Base-by-base conservation (phyloP, 2,888 invertebrate species). In the Malacosoma neustria region DNA sequence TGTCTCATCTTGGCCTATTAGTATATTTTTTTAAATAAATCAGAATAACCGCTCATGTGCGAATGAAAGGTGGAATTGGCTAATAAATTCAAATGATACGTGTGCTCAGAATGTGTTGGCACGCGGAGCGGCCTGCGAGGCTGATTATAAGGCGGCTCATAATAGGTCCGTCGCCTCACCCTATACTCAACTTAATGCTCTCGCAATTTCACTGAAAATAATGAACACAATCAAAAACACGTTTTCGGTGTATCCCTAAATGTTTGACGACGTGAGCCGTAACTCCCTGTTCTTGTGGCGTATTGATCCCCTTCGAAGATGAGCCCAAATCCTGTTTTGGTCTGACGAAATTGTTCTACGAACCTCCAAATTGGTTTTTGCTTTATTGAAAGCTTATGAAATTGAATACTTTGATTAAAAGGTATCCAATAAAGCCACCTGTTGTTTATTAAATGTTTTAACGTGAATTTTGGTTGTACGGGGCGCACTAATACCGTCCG, bases 181-280 rank as follows among this genome's bases (percentile, higher is more conserved):
- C 82, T 81, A 82, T 80, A 85, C 73, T 84, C 82, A 84, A 73
- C 67, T 76, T 84, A 84, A 84, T 84, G 79, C 82, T 81, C 84
- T 84, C 82, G 82, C 85, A 84, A 84, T 84, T 85, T 85, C 75
- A 74, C 76, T 82, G 72, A 73, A 75, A 76, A 79, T 80, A 79
- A 82, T 76, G 79, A 79, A 77, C 71, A 71, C 71, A 73, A 74
- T 73, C 77, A 81, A 80, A 79, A 75, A 68, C 57, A 70, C 63
- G 64, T 71, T 77, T 80, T 76, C 66, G 74, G 68, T 66, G 48
- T 54, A 54, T 57, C 54, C 67, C 61, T 64, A 69, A 73, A 73
- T 72, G 65, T 56, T 22, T 64, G 68, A 61, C 65, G 69, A 74
- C 74, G 71, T 68, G 72, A 68, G 56, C 52, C 40, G 43, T 45